phyloP scores from a whole-genome alignment of 2,113 vertebrate species.

The Phalacrocorax pelagicus region DNA sequence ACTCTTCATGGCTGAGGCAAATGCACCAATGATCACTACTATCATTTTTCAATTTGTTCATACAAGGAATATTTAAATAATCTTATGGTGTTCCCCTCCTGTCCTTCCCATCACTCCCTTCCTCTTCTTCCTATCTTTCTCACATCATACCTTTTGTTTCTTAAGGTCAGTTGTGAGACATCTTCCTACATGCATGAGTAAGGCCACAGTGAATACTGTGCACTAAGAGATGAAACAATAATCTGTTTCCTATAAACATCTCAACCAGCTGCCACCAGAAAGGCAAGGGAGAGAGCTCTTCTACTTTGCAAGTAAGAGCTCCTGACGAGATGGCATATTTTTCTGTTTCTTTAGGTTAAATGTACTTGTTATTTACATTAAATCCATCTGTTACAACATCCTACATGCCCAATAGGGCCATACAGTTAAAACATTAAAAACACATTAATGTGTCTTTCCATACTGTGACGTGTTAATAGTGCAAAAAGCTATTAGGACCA shows the following conservation, averaged over 20 bases:
- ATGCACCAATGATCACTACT: background rate
- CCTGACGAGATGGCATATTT: background rate
- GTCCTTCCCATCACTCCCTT: background rate
- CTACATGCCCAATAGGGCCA: background rate
- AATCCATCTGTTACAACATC: conserved; percentile 6
- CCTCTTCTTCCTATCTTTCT: background rate
- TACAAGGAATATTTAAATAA: background rate
- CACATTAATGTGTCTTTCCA: conserved; percentile 21
- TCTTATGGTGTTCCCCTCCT: background rate
- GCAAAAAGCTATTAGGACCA: conserved; percentile 1
- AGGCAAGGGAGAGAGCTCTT: background rate
- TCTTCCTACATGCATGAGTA: background rate
- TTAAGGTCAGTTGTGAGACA: background rate
- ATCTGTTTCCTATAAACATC: background rate
- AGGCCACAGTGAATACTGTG: background rate
- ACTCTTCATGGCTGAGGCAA: background rate
- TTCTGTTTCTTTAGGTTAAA: background rate
- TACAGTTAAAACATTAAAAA: conserved; percentile 36
- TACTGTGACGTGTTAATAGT: conserved; percentile 2
- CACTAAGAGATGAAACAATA: background rate
- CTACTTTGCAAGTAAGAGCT: background rate
- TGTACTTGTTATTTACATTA: background rate
- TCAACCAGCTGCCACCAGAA: background rate
- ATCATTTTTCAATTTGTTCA: background rate
- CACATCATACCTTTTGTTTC: background rate